Base-by-base conservation (phyloP, 1,140 invertebrate species). In the Heterodera schachtii region DNA sequence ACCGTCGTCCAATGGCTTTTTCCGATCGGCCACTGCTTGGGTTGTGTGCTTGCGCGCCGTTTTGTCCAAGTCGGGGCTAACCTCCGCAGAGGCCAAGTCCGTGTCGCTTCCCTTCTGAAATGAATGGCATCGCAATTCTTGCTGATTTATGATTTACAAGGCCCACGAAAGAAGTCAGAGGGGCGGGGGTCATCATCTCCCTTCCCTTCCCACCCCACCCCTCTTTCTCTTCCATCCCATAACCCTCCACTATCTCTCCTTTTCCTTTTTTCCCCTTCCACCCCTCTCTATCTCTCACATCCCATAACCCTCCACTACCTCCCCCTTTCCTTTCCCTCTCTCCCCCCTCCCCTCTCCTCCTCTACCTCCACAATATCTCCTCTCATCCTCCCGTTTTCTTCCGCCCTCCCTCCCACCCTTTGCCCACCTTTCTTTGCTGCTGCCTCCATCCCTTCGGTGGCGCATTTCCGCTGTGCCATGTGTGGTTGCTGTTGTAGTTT, bases 61-160 rank as follows among this genome's bases (percentile, higher is more conserved):
- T n/a, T 75, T 66, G 46, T 43, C 47, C 43, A 47, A 75, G 43
- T n/a, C 57, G 11, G 57, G 4, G 16, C 19, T 60, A 19, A 16
- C 57, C 66, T 43, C 66, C 0, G 74, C 46, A 19, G 74, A 52
- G 9, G 76, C 16, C 16, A 78, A 21, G 21, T 78, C 76, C n/a
- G 76, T 78, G 70, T 78, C 76, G 16, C 64, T 69, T 43, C 76
- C 76, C 47, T 78, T 78, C 76, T 78, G 60, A 69, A 78, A 78
- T 13, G 13, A n/a, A n/a, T n/a, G n/a, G n/a, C n/a, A n/a, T n/a
- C n/a, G n/a, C 5, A 49, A n/a, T 73, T 4, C 31, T 75, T 46
- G 60, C 31, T 75, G 74, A 5, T 1, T 71, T 46, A 71, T 11
- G 3, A 31, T 71, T 46, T 43, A 46, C n/a, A n/a, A n/a, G n/a